Evolutionary conservation across 2,888 invertebrate species (phyloP), one percentile per base, ranked within the genome.

Genomic region (Sphaeridia pumilis): DNA sequence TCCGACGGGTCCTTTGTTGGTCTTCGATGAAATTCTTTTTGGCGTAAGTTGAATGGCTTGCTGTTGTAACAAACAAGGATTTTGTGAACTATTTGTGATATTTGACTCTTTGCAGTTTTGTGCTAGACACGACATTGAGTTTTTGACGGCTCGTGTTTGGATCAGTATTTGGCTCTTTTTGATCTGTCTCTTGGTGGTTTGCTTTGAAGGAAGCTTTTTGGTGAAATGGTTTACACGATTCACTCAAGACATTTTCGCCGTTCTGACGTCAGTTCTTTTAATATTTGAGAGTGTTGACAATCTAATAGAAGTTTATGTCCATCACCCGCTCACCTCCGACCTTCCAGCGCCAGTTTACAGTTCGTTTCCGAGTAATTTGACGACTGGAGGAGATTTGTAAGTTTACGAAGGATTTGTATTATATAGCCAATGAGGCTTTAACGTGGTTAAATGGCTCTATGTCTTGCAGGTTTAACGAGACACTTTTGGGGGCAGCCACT

Each of bases 201-300:
- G 84, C 24, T 78, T 89, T 48, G 95, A 97, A 71, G 92, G 92
- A 49, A 90, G 92, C 65, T 87, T 90, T 7, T 80, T 94, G 54
- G 89, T 97, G 4, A 85, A 88, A 63, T 79, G 85, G 67, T 85
- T 94, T 62, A 87, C 89, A 2, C 79, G 95, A 53, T 98, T 97
- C 72, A 93, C 93, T 0, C 94, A 97, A 71, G 97, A 98, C 71
- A 92, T 97, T 49, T 97, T 97, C 72, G 90, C 95, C 3, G 87
- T 90, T 17, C 76, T 98, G 54, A 97, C 98, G 66, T 94, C 95
- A 0, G 74, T 94, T 62, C 84, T 98, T 65, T 95, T 95, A 72
- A 93, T 98, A 65, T 83, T 85, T 61, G 93, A 93, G 71, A 87
- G 89, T 45, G 76, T 89, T 59, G 80, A 83, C 68, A 90, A 88